phyloP scores from a whole-genome alignment of 2,888 invertebrate genomes.

The Drosophila merina region DNA sequence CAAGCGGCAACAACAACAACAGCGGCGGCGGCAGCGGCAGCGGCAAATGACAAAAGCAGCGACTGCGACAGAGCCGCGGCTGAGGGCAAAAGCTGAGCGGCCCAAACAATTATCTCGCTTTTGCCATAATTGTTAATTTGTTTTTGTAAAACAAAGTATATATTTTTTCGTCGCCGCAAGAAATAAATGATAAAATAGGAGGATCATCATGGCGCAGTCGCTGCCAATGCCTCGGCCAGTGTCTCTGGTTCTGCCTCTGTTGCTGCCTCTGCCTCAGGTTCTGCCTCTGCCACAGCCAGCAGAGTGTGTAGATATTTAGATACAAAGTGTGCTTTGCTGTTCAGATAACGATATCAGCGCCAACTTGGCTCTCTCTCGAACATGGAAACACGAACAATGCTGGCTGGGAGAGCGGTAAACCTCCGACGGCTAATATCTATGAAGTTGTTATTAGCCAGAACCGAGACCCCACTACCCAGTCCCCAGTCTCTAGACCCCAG shows the following conservation, averaged over 20 bases:
- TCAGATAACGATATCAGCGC: slow-evolving; percentile 43
- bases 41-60: slow-evolving; percentile 40
- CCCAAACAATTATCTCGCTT: slow-evolving; percentile 30
- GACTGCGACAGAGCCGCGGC: slow-evolving; percentile 16
- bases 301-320: slow-evolving; percentile 27
- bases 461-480: too few relatives aligned
- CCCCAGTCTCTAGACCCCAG: too few relatives aligned
- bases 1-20: slow-evolving; percentile 1
- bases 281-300: slow-evolving; percentile 6
- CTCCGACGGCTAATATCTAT: slow-evolving; percentile 43
- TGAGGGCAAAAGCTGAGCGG: slow-evolving; percentile 8
- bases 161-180: slow-evolving; percentile 26
- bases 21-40: too few relatives aligned
- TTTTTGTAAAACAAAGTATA: slow-evolving; percentile 7
- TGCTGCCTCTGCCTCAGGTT: slow-evolving; percentile 1
- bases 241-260: too few relatives aligned
- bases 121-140: slow-evolving; percentile 20
- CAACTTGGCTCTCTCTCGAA: slow-evolving; percentile 5
- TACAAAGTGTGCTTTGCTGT: slow-evolving; percentile 26
- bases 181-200: slow-evolving; percentile 16
- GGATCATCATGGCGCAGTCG: slow-evolving; percentile 22
- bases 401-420: slow-evolving; percentile 21
- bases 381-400: not conserved
- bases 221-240: slow-evolving; percentile 20
- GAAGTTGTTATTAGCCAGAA: slow-evolving; percentile 45